These are phyloP conservation scores for Colius striatus DNA, from an alignment of 2,113 vertebrate genomes.

Conservation along the genomic window DNA sequence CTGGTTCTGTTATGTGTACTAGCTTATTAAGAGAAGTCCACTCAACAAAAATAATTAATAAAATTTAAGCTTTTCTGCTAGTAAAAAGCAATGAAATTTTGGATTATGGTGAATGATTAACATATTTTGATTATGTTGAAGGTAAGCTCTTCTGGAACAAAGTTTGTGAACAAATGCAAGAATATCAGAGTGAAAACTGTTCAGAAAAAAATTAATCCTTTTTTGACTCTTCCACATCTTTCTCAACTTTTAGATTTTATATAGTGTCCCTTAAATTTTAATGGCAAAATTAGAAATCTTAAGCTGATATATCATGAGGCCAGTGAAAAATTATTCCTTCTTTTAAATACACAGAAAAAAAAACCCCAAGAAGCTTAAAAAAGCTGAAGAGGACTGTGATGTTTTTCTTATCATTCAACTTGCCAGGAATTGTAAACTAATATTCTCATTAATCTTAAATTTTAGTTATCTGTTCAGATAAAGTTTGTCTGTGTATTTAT, in stretches of 20 bases:
- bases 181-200: neutral
- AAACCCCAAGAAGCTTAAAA: no score
- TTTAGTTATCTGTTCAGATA: neutral
- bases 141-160: neutral
- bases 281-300: neutral
- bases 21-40: neutral
- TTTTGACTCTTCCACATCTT: neutral
- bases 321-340: neutral
- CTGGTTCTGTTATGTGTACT: neutral
- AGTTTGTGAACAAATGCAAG: accelerated
- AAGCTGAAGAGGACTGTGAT: no score
- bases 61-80: neutral
- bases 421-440: neutral
- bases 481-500: neutral
- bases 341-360: neutral
- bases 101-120: neutral
- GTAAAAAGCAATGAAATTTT: neutral
- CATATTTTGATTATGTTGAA: no score
- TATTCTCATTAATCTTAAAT: neutral
- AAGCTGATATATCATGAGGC: neutral
- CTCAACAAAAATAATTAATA: neutral
- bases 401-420: neutral
- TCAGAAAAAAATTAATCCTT: neutral
- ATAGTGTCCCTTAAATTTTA: neutral
- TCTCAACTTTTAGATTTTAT: neutral